phyloP scores from a whole-genome alignment of 2,113 vertebrate species.

The Hydrochoerus hydrochaeris region DNA sequence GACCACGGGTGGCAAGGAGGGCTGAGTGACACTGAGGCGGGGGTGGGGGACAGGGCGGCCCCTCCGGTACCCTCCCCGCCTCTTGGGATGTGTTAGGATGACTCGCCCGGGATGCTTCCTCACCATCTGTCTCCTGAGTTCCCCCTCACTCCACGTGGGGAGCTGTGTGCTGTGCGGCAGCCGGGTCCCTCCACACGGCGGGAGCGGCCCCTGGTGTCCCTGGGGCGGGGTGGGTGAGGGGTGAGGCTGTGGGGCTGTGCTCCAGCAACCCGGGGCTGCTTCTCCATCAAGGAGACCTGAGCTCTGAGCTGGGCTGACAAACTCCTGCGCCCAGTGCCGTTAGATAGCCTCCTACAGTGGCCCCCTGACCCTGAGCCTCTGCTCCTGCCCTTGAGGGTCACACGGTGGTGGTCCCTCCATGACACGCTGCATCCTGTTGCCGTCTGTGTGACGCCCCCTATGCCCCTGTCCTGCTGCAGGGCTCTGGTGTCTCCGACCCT shows the following conservation, averaged over 20 bases:
- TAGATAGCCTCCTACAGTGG: accelerated
- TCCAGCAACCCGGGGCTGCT: background rate
- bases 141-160: too few relatives aligned
- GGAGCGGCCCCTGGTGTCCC: background rate
- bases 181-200: accelerated
- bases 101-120: background rate
- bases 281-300: background rate
- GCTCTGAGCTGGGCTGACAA: background rate
- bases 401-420: background rate
- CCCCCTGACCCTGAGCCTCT: accelerated
- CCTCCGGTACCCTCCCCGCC: background rate
- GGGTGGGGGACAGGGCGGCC: background rate
- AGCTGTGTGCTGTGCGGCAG: constrained; percentile 26
- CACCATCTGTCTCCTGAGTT: background rate
- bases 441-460: accelerated
- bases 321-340: accelerated
- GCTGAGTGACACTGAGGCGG: accelerated
- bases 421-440: accelerated
- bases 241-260: accelerated
- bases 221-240: background rate
- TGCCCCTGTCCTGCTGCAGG: accelerated
- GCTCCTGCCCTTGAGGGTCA: background rate
- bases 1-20: accelerated
- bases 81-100: background rate
- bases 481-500: background rate